Percentiles rank a stretch among this genome's conserved stretches.
phyloP scores from a whole-genome alignment of 2,113 vertebrate genomes.

The Antechinus flavipes region DNA sequence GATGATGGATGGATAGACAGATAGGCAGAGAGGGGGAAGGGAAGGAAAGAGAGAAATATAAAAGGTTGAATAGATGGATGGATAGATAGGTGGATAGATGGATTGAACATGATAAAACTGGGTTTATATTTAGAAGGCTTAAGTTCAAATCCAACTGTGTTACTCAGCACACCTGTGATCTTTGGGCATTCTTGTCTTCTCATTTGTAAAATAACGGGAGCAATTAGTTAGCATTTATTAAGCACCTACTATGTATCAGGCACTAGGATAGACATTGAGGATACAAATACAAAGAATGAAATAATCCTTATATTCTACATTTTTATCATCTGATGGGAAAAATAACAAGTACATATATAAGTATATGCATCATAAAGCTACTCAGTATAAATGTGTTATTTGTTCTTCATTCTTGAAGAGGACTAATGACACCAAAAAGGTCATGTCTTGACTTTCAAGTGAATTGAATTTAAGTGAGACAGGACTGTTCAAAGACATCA shows the following conservation, averaged over 20 bases:
- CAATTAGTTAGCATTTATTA: not conserved
- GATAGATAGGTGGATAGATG: not conserved
- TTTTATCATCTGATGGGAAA: not conserved
- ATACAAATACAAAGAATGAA: not conserved
- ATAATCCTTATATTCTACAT: not conserved
- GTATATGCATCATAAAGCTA: not conserved
- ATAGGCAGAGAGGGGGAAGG: not conserved
- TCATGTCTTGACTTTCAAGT: no score
- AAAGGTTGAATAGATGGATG: not conserved
- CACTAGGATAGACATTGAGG: not conserved
- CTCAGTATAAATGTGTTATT: not conserved
- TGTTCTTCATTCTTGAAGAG: no score
- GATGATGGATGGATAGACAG: not conserved
- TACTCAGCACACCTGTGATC: not conserved
- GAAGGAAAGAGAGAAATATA: no score
- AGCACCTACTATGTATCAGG: not conserved
- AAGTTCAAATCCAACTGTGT: not conserved
- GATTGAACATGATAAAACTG: not conserved
- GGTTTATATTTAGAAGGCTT: not conserved
- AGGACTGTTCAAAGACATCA: no score
- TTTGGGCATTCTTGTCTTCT: not conserved
- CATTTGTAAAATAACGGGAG: not conserved
- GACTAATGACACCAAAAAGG: no score
- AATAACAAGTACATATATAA: not conserved
- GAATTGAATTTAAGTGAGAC: no score